These are phyloP conservation scores for Tapirus terrestris DNA, from an alignment of 2,113 vertebrate species.

Conservation along the genomic window DNA sequence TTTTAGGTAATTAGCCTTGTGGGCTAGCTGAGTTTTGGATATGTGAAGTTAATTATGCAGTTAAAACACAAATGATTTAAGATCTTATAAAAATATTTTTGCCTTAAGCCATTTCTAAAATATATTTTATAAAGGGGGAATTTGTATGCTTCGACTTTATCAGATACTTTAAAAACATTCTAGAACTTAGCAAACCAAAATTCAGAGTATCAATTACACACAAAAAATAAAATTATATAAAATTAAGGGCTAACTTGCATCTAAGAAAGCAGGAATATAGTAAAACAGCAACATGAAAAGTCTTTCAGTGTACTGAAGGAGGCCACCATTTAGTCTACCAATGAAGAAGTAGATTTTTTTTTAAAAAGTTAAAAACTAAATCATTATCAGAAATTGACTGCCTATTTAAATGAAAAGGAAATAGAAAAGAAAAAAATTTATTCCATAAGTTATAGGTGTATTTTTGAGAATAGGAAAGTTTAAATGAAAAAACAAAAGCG, in stretches of 20 bases:
- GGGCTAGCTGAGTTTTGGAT: slow-evolving; percentile 2
- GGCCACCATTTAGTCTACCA: neutral
- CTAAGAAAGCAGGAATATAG: neutral
- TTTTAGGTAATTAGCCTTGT: slow-evolving; percentile 49
- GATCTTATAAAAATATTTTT: slow-evolving; percentile 52
- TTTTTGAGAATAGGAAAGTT: slow-evolving; percentile 38
- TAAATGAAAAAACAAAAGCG: neutral
- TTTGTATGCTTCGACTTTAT: slow-evolving; percentile 48
- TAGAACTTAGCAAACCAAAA: neutral
- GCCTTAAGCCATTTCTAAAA: slow-evolving; percentile 43
- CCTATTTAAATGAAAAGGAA: slow-evolving; percentile 51
- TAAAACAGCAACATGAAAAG: neutral
- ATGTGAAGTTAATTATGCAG: slow-evolving; percentile 27
- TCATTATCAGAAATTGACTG: neutral
- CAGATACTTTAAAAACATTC: slow-evolving; percentile 40
- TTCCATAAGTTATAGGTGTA: neutral
- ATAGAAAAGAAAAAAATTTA: neutral
- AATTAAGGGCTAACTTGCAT: neutral
- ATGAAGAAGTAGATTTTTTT: neutral
- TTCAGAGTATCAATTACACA: neutral
- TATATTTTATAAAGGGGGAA: slow-evolving; percentile 31
- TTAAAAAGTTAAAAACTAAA: neutral
- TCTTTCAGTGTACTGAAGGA: neutral
- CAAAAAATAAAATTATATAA: neutral
- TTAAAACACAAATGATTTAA: slow-evolving; percentile 49